Evolutionary conservation across 37 sponge, comb jelly and placozoan species (phyloP).

Genomic region (Axinella damicornis): DNA sequence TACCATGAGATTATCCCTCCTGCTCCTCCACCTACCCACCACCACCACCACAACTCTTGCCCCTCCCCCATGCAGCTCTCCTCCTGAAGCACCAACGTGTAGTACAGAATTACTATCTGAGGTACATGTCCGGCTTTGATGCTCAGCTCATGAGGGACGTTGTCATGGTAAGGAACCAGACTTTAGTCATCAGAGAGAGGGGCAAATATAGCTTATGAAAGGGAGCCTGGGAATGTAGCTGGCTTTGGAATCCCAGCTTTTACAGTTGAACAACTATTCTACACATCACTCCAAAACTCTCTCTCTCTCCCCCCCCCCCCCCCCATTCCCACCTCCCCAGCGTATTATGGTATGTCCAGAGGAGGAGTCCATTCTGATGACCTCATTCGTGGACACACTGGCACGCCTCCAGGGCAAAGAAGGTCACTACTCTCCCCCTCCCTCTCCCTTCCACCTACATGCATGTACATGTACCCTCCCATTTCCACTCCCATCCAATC

Average conservation of each 20-base stretch:
- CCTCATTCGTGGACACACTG: conserved; percentile 88
- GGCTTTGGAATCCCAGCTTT: no score
- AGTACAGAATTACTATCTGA: conserved; percentile 81
- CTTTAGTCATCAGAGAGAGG: neutral
- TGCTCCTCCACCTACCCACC: neutral
- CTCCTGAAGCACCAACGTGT: conserved; percentile 63
- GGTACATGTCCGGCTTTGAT: conserved; percentile 84
- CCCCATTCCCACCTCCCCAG: conserved; percentile 9
- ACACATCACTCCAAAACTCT: no score
- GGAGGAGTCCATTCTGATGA: conserved; percentile 88
- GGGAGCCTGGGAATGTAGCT: no score
- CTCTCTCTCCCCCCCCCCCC: no score
- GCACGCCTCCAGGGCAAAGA: conserved; percentile 77
- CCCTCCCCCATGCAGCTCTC: conserved; percentile 45
- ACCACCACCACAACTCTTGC: neutral
- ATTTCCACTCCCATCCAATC: no score
- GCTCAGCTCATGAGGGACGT: conserved; percentile 74
- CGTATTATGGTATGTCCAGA: conserved; percentile 86
- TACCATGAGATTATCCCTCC: no score
- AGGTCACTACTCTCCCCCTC: neutral
- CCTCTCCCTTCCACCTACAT: no score
- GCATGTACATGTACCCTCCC: neutral
- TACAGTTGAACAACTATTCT: no score
- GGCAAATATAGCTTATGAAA: no score
- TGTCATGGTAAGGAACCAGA: conserved; percentile 58